A percentile compares a stretch with the other conserved stretches of the same genome.
phyloP scores from a whole-genome alignment of 2,888 invertebrate species.

The Aphodius granarius region DNA sequence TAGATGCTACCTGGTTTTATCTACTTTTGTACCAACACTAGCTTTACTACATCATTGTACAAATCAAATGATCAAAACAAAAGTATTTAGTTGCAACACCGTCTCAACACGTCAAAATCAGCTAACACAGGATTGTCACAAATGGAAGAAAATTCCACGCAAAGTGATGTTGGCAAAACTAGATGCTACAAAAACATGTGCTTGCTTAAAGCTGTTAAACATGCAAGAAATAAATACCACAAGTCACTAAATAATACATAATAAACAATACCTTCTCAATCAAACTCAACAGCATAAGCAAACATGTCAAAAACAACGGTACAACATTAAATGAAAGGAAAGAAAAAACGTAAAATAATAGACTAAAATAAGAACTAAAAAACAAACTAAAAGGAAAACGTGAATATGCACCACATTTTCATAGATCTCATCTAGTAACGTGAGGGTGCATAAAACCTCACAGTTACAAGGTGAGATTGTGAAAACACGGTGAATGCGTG shows the following conservation, averaged over 20 bases:
- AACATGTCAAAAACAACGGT: constrained; percentile 11
- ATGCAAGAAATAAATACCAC: too few species aligned
- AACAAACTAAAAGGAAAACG: constrained; percentile 20
- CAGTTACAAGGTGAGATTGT: constrained; percentile 99
- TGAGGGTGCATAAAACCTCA: constrained; percentile 76
- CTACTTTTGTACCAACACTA: too few species aligned
- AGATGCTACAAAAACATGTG: too few species aligned
- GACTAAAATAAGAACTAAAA: constrained; percentile 50
- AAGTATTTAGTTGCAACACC: too few species aligned
- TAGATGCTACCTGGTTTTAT: too few species aligned
- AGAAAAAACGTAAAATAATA: constrained; percentile 39
- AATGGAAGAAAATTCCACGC: too few species aligned
- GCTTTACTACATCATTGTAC: too few species aligned
- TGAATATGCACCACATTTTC: constrained; percentile 57
- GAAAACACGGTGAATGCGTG: constrained; percentile 59
- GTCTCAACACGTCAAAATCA: too few species aligned
- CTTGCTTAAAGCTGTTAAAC: too few species aligned
- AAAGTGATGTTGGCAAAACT: too few species aligned
- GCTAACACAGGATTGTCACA: too few species aligned
- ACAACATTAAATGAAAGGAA: constrained; percentile 18
- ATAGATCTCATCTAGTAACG: constrained; percentile 87
- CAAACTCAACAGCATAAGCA: not conserved
- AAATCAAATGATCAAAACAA: too few species aligned
- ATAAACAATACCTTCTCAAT: not conserved
- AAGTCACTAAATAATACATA: not conserved